phyloP scores from a whole-genome alignment of 2,888 invertebrate genomes.

The Brenthis ino region DNA sequence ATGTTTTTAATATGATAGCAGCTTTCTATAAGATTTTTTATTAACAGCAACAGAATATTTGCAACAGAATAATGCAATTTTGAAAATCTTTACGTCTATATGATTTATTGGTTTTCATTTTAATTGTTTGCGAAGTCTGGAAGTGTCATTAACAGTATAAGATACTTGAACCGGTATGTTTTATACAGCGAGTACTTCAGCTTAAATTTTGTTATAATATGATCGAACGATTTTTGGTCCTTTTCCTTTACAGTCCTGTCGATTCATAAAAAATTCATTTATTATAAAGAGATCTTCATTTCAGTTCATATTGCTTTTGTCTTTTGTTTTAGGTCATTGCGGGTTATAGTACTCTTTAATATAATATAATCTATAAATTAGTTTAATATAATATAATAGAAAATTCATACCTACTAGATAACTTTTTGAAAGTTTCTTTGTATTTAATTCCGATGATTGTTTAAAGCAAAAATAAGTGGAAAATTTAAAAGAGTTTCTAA shows the following conservation, averaged over 20 bases:
- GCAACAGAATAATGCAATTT: neutral
- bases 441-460: neutral
- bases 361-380: too few species aligned
- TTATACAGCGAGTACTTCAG: neutral
- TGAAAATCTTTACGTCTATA: neutral
- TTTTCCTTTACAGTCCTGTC: neutral
- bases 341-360: neutral
- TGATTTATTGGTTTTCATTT: neutral
- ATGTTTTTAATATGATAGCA: conserved; percentile 7
- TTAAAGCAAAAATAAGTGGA: neutral
- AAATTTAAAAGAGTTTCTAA: conserved; percentile 16
- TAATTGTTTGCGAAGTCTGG: neutral
- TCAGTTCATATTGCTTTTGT: conserved; percentile 20
- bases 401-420: too few species aligned
- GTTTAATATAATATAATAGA: too few species aligned
- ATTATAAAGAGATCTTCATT: conserved; percentile 40
- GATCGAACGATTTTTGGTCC: neutral
- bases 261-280: conserved; percentile 48
- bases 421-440: too few species aligned
- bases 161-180: too few species aligned
- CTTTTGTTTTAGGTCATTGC: neutral
- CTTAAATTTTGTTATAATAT: neutral
- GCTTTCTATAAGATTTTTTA: conserved; percentile 3
- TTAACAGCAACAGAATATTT: neutral
- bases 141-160: neutral